A percentile compares a stretch with the other conserved stretches of the same genome.
These are phyloP conservation scores for Brachymystax lenok DNA, from an alignment of 2,797 vertebrate genomes.

Conservation along the genomic window DNA sequence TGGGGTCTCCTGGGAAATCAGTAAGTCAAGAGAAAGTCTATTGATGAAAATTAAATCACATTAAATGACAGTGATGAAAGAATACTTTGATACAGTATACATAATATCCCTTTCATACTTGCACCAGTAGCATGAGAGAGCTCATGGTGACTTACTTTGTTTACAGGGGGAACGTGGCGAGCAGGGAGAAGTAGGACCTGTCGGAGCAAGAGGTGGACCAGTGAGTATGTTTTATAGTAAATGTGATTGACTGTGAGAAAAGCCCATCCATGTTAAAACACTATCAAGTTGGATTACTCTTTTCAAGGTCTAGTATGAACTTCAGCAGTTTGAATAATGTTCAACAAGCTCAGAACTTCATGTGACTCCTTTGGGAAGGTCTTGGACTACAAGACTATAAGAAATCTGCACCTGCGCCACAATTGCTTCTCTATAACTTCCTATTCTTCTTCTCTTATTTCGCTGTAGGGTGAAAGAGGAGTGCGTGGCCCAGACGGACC, in stretches of 20 bases:
- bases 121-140: background rate
- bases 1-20: slow-evolving; percentile 91
- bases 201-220: slow-evolving; percentile 84
- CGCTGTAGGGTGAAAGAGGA: slow-evolving; percentile 85
- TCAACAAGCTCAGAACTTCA: too few species aligned
- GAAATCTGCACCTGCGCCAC: too few species aligned
- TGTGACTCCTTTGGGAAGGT: background rate
- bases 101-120: background rate
- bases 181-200: slow-evolving; percentile 86
- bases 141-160: slow-evolving; percentile 18
- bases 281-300: too few species aligned
- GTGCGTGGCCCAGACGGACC: slow-evolving; percentile 80
- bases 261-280: background rate
- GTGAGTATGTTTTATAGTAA: slow-evolving; percentile 76
- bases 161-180: slow-evolving; percentile 88
- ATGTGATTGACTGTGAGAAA: background rate
- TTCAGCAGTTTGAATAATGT: background rate
- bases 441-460: background rate
- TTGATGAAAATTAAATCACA: background rate
- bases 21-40: slow-evolving; percentile 69
- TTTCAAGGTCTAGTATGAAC: too few species aligned
- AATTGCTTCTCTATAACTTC: background rate
- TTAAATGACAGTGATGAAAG: background rate
- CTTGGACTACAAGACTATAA: too few species aligned
- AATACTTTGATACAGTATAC: background rate